Evolutionary conservation across 2,113 vertebrate genomes (phyloP), one percentile per base, ranked within the genome.

Genomic region (Gopherus flavomarginatus): DNA sequence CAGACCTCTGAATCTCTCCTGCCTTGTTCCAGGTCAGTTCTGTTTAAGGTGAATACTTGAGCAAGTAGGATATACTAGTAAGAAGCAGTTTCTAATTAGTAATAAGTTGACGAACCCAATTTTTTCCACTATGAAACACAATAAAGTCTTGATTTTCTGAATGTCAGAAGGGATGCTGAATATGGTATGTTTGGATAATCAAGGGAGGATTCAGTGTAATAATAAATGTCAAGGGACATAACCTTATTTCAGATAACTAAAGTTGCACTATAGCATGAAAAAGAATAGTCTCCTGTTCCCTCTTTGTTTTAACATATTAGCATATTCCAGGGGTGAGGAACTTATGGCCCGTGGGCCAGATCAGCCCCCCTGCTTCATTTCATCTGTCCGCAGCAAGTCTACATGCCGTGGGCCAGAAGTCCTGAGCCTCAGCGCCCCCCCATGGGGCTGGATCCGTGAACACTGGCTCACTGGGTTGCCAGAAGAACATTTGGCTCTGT

Each of bases 141-240:
- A 24, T 14, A 8, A 75, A n/a, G 54, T 29, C 38, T 95, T 91
- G 92, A 83, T 92, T 95, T 92, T 88, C 78, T 85, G 38, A 79
- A 79, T 89, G 80, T 92, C 90, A 89, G 77, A 62, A 78, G 88
- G 88, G 93, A 87, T 38, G 57, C 42, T 4, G 24, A 75, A 85
- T 91, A 35, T 87, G 49, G 13, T 79, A 16, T 79, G 31, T 10
- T 92, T 65, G 92, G 94, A 93, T 1, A 90, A 69, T 75, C 1
- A 0, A 49, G 47, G 91, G 95, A 96, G 78, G 95, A 79, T 90
- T 89, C 65, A 79, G 10, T n/a, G 65, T 91, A 95, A 95, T 96
- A 96, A 88, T 91, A 94, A 96, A 95, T 94, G 82, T 47, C 95
- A 95, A 82, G 95, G 94, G 94, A 95, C 1, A 0, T 95, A 94